Percentiles rank a stretch among this genome's conserved stretches.
phyloP scores from a whole-genome alignment of 1,140 invertebrate species.

The Caligus rogercresseyi region DNA sequence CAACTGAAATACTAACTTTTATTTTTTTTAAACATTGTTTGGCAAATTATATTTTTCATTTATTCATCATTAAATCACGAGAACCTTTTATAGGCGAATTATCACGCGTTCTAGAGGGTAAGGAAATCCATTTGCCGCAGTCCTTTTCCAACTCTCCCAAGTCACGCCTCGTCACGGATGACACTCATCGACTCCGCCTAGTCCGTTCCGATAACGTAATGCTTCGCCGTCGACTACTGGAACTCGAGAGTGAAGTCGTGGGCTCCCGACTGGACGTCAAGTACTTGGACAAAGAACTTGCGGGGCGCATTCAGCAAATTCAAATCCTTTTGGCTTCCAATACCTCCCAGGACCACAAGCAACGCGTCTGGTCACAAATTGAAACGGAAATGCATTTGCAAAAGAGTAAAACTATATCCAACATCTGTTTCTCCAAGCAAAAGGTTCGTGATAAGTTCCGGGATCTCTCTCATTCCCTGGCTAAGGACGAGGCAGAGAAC shows the following conservation, averaged over 20 bases:
- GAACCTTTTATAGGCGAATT: background rate
- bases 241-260: conserved; percentile 14
- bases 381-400: conserved; percentile 20
- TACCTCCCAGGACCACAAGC: conserved; percentile 13
- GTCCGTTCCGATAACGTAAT: background rate
- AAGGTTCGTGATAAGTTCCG: background rate
- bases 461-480: background rate
- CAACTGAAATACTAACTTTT: background rate
- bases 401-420: conserved; percentile 14
- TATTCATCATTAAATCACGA: background rate
- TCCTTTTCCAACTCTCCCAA: background rate
- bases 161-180: background rate
- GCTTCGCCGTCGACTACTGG: background rate
- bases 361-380: conserved; percentile 18
- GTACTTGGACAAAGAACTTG: conserved; percentile 19
- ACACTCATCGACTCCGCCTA: background rate
- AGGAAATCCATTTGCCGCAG: background rate
- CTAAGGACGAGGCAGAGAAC: background rate
- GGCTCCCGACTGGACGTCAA: conserved; percentile 5
- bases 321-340: conserved; percentile 12
- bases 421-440: conserved; percentile 19
- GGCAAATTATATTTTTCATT: background rate
- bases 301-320: conserved; percentile 18
- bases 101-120: background rate
- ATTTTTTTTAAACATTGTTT: background rate